phyloP scores from a whole-genome alignment of 2,113 vertebrate genomes.

The Heloderma charlesbogerti region DNA sequence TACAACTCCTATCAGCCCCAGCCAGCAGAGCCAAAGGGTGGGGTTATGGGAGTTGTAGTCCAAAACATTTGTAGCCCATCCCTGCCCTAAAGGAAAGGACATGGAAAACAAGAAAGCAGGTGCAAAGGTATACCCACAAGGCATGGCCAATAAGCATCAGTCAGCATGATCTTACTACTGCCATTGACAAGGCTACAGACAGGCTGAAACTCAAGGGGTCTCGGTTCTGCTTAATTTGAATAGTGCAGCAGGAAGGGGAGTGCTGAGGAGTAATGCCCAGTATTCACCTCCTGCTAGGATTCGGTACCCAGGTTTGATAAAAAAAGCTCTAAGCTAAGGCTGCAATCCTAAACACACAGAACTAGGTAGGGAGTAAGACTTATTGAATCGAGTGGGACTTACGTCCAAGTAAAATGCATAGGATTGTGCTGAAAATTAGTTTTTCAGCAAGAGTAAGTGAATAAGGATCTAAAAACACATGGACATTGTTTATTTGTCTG shows the following conservation, averaged over 20 bases:
- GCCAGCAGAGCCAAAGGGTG: too few species aligned
- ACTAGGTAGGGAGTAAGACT: background rate
- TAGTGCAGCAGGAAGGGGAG: background rate
- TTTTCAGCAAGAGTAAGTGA: background rate
- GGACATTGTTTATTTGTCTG: background rate
- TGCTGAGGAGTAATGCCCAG: background rate
- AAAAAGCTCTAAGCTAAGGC: background rate
- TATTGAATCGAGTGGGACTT: background rate
- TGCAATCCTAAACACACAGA: background rate
- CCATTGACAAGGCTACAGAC: background rate
- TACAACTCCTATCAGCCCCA: too few species aligned
- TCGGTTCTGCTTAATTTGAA: background rate
- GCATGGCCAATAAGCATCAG: background rate
- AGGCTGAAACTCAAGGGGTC: background rate
- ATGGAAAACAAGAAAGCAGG: background rate
- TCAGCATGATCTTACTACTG: background rate
- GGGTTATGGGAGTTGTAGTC: too few species aligned
- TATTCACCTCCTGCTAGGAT: background rate
- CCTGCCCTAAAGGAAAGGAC: background rate
- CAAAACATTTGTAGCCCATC: too few species aligned
- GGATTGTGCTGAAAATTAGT: background rate
- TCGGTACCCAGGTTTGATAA: background rate
- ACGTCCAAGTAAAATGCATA: background rate
- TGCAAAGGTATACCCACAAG: background rate
- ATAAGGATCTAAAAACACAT: background rate